Base-by-base conservation (phyloP, 2,113 vertebrate genomes). In the Callionymus lyra region DNA sequence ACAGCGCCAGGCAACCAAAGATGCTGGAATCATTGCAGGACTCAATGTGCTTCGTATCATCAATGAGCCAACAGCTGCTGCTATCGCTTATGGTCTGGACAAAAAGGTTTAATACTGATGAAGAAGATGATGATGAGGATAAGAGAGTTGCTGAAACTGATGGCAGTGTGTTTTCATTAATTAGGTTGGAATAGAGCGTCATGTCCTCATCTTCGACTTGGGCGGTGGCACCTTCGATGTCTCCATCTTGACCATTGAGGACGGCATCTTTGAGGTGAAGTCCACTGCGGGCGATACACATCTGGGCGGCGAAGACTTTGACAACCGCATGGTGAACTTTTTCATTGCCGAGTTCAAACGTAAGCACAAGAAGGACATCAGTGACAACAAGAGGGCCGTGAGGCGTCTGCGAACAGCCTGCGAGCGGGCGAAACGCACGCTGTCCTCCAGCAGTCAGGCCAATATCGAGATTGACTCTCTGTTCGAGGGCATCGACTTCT, bases 141-240 rank as follows among this genome's bases (percentile, higher is more conserved):
- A 27, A 8, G 21, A 27, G 6, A 36, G 14, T 36, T 2, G 12
- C 34, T 6, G 6, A 14, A 13, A n/a, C 5, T 36, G 11, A 36
- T 14, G n/a, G 6, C 6, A 6, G 3, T n/a, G 5, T 9, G 15
- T 2, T 34, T 47, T 2, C 6, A 16, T 27, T 27, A 4, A 27
- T 12, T 41, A 84, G 84, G 78, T 83, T 10, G 82, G 84, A 6
- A 6, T 47, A 11, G 91, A 96, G 19, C 86, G 87, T 36, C 92
- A 94, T 0, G 92, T 94, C 2, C 79, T 96, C 10, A 96, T 93
- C 46, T 96, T 94, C 5, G 92, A 96, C 2, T 74, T 96, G 2
- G 92, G 93, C 1, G 91, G 93, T 5, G 91, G 90, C 60, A 96
- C 92, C 32, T 94, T 94, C 0, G 91, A 96, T 1, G 82, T 85